These are phyloP conservation scores for Bovichtus variegatus DNA, from an alignment of 2,797 vertebrate species.

Conservation along the genomic window DNA sequence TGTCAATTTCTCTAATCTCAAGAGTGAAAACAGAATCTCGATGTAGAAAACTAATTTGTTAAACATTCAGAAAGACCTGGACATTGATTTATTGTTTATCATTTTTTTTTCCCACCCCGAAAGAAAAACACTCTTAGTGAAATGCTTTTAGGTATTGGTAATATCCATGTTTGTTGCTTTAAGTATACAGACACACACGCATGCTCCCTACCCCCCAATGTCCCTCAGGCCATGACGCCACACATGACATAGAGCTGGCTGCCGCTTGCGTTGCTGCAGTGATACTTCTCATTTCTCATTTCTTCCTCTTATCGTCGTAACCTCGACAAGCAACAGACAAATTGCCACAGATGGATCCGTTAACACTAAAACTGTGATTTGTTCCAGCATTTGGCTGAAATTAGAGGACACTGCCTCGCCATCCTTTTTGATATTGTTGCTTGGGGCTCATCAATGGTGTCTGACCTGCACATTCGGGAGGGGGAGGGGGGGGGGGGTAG, in stretches of 20 bases:
- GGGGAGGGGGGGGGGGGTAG: not conserved
- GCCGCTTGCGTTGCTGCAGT: not conserved
- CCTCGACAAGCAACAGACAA: constrained; percentile 48
- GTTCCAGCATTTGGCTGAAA: constrained; percentile 45
- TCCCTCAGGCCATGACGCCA: constrained; percentile 15
- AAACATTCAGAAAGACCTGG: not conserved
- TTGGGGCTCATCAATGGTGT: constrained; percentile 33
- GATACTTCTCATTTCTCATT: constrained; percentile 47
- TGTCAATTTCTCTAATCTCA: not conserved
- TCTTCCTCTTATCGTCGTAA: constrained; percentile 45
- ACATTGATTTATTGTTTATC: not conserved
- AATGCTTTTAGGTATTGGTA: not conserved
- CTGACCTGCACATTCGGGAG: constrained; percentile 15
- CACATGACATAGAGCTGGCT: constrained; percentile 36
- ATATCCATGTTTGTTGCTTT: constrained; percentile 9
- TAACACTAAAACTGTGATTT: constrained; percentile 53
- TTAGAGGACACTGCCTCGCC: constrained; percentile 25
- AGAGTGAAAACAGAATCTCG: not conserved
- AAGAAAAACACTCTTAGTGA: not conserved
- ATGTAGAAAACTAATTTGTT: not conserved
- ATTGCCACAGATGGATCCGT: constrained; percentile 61
- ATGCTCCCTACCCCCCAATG: not conserved
- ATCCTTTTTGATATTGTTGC: constrained; percentile 33
- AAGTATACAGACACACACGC: constrained; percentile 12
- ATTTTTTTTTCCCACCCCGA: not conserved